phyloP scores from a whole-genome alignment of 2,113 vertebrate species.

The Donacobius atricapilla region DNA sequence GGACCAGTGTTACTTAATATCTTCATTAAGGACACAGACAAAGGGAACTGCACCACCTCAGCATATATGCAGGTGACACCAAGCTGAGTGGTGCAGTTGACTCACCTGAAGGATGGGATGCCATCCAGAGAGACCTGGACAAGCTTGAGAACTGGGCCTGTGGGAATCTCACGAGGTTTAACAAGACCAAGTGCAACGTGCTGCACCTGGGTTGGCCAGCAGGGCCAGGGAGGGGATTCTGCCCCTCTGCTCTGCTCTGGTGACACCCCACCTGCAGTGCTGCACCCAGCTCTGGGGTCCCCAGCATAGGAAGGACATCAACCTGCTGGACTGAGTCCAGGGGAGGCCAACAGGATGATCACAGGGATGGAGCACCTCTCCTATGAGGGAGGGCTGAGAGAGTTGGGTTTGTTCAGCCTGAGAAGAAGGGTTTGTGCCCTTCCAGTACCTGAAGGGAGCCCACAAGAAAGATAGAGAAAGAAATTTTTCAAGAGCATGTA shows the following conservation, averaged over 20 bases:
- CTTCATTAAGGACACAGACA: background rate
- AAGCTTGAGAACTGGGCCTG: background rate
- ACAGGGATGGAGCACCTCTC: background rate
- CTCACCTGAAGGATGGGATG: background rate
- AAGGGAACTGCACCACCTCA: background rate
- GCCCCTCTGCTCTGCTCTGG: background rate
- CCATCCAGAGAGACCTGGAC: background rate
- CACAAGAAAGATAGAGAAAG: background rate
- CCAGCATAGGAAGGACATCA: background rate
- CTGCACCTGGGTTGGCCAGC: background rate
- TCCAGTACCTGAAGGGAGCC: background rate
- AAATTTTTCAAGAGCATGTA: background rate
- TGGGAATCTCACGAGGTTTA: background rate
- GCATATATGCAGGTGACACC: background rate
- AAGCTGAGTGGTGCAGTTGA: background rate
- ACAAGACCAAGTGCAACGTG: background rate
- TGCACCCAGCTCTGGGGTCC: background rate
- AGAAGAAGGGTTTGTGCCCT: background rate
- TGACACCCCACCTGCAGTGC: background rate
- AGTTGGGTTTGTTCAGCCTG: background rate
- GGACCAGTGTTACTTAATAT: background rate
- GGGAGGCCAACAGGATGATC: background rate
- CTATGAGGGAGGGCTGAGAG: background rate
- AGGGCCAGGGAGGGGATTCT: background rate
- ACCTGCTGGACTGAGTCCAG: rapidly evolving